Evolutionary conservation across 2,113 vertebrate species (phyloP), one percentile per base, ranked within the genome.

Genomic region (Lipotes vexillifer): DNA sequence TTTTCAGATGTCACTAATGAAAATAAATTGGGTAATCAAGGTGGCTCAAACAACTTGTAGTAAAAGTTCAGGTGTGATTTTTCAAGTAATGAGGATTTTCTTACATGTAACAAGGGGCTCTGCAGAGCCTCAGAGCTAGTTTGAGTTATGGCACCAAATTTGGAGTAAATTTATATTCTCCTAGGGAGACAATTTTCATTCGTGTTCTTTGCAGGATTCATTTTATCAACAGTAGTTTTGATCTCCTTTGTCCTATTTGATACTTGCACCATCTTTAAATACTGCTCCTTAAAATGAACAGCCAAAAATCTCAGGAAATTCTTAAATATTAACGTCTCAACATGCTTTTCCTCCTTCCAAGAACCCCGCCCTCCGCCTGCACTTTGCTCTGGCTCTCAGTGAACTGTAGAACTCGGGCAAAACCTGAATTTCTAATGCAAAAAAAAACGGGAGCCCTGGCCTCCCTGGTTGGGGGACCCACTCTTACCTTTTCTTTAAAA

Each of bases 1-100:
- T 97, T 98, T 98, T 96, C 69, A 74, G 75, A 94, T 74, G 88
- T 6, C 55, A 63, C n/a, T 96, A 90, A 90, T 68, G n/a, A 94
- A 92, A 87, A 97, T 78, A 95, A 93, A 93, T 92, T 96, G 44
- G 20, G 46, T 80, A 95, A 96, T 90, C 75, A 89, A 88, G 49
- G 29, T 93, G 61, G 20, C 6, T 91, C 29, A 86, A n/a, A 75
- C 29, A 72, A 81, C 21, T 85, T 93, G 36, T 38, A 93, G 14
- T 49, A 83, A 96, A 93, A 90, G 69, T n/a, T 3, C 33, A 95
- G 65, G 52, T 75, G n/a, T 89, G 52, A 55, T 88, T 96, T 96
- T 90, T 96, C 49, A 88, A 94, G 68, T 80, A 77, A 88, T 61
- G 15, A 96, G 25, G 41, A 65, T 74, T 92, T 97, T 94, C 68